Evolutionary conservation across 1,140 invertebrate species (phyloP), one percentile per base, ranked within the genome.

Genomic region (Apis cerana): DNA sequence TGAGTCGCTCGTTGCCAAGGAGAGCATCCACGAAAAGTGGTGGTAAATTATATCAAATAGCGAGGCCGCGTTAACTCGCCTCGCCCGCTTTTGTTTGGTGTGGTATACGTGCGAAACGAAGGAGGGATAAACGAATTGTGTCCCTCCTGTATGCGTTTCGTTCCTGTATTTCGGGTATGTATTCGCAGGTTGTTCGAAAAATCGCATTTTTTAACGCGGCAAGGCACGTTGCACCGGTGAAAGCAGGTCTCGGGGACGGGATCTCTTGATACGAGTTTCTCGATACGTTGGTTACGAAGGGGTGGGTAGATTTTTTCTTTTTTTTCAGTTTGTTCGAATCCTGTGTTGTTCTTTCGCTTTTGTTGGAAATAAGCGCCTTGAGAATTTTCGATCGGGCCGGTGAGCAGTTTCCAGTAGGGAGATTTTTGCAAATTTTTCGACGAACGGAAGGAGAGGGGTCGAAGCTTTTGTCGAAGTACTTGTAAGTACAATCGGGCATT

Each of bases 21-120:
- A 70, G 80, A 59, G 68, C 48, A 69, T n/a, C 21, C 43, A 23
- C 74, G 71, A 86, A 83, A 87, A 89, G 84, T 88, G 82, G 69
- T 71, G 64, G 76, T 88, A 90, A 91, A 90, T 91, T 91, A 90
- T 91, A 76, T 89, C 75, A 80, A 90, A 88, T 90, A 85, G 85
- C 69, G 33, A 4, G 71, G 81, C 71, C 80, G 68, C 80, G 80
- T 79, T 78, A 80, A 76, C 69, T 89, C 82, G 80, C 43, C 74
- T 82, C 67, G 27, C 69, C 13, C 33, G 33, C 74, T 80, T 68
- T 85, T 75, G 81, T 80, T 78, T 83, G 79, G 64, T 76, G 74
- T 68, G 79, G 56, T 85, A 21, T 69, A 69, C 79, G 85, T 84
- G 86, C 83, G 77, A 87, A 86, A 67, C 70, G 27, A 52, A 54